phyloP scores from a whole-genome alignment of 2,797 vertebrate species.

The Chelidonichthys spinosus region DNA sequence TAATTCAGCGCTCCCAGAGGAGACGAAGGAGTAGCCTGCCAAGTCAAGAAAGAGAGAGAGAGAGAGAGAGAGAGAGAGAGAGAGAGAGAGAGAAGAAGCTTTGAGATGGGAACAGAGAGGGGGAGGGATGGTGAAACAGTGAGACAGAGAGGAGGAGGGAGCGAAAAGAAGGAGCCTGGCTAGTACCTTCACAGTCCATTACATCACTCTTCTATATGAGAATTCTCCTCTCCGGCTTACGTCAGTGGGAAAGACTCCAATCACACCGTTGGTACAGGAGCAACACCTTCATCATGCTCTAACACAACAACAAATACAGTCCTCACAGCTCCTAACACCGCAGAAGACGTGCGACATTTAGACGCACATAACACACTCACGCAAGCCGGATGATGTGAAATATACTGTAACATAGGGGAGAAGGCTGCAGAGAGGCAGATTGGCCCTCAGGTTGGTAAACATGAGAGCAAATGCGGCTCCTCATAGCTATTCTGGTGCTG shows the following conservation, averaged over 20 bases:
- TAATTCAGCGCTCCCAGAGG: conserved; percentile 71
- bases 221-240: conserved; percentile 72
- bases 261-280: conserved; percentile 66
- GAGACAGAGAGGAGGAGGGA: conserved; percentile 62
- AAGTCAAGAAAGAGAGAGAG: conserved; percentile 53
- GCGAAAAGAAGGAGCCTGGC: conserved; percentile 62
- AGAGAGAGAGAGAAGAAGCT: conserved; percentile 32
- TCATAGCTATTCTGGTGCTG: conserved; percentile 65
- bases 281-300: conserved; percentile 67
- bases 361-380: neutral
- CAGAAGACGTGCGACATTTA: conserved; percentile 35
- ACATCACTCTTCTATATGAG: conserved; percentile 77
- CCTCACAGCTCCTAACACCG: conserved; percentile 26
- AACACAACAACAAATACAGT: conserved; percentile 64
- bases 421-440: neutral
- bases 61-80: conserved; percentile 39
- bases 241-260: conserved; percentile 76
- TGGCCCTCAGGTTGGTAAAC: conserved; percentile 45
- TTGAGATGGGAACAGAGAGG: conserved; percentile 47
- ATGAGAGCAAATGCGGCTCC: conserved; percentile 49
- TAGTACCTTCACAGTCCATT: conserved; percentile 77
- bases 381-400: neutral
- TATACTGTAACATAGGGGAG: conserved; percentile 1
- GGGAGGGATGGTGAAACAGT: conserved; percentile 45
- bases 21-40: conserved; percentile 65